phyloP scores from a whole-genome alignment of 2,113 vertebrate species.

The Synodontis membranacea region DNA sequence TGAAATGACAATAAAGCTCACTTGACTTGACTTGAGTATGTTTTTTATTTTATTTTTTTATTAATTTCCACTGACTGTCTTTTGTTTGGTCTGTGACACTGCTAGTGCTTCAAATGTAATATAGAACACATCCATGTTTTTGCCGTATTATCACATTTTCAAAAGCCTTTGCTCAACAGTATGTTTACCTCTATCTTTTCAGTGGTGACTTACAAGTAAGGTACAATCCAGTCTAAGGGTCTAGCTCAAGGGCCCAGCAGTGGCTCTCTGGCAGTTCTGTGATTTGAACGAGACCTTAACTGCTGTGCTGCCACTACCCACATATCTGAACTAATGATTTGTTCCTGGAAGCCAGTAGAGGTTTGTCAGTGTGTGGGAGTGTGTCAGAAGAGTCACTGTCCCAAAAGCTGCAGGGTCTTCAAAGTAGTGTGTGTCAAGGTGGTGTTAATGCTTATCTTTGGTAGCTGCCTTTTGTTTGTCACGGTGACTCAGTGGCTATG shows the following conservation, averaged over 20 bases:
- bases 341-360: neutral
- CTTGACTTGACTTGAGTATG: too few relatives aligned
- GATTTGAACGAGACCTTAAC: constrained; percentile 14
- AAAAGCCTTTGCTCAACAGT: neutral
- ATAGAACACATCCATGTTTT: neutral
- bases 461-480: constrained; percentile 4
- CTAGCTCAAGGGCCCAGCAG: constrained; percentile 7
- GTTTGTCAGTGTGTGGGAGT: constrained; percentile 27
- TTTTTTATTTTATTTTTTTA: too few relatives aligned
- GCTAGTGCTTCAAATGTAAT: neutral
- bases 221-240: neutral
- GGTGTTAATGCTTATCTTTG: constrained; percentile 15
- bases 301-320: neutral
- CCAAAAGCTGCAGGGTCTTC: neutral
- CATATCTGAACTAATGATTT: constrained; percentile 21
- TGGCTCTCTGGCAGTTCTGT: constrained; percentile 1
- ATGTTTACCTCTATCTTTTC: neutral
- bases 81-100: neutral
- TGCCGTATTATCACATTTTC: too few relatives aligned
- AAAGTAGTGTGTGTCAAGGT: neutral
- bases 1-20: too few relatives aligned
- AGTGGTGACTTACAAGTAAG: neutral
- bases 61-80: neutral
- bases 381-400: constrained; percentile 25
- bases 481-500: constrained; percentile 23